Base-by-base conservation (phyloP, 2,797 vertebrate species). In the Buceros bicornis region DNA sequence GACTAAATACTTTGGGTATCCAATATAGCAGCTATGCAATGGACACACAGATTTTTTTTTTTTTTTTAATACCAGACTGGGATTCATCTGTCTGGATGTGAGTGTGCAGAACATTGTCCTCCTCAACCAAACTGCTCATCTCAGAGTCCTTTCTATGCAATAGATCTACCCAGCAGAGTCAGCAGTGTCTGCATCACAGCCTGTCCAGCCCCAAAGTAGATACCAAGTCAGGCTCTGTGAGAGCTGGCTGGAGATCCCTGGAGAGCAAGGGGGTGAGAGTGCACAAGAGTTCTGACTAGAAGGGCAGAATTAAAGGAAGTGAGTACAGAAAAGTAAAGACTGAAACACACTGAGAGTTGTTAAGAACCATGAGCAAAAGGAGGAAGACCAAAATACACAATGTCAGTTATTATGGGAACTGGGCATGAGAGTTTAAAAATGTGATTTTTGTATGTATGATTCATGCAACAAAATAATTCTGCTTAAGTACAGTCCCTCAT, bases 391-490 rank as follows among this genome's bases (percentile, higher is more conserved):
- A 90, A 93, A 91, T 80, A 85, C 35, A 48, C 2, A 0, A 78
- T 18, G 42, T 6, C 79, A 20, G 70, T 93, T 92, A 78, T 82
- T 93, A 74, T 37, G 17, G 84, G 60, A 82, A 93, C 2, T 47
- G 31, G 48, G 53, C 50, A 84, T 1, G 2, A 37, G 8, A 76
- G 67, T 73, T 90, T 73, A 87, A 76, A 95, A 87, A 61, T 58
- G n/a, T 67, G 48, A 86, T 93, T 88, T 93, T 94, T 70, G 43
- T 62, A 43, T 45, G 42, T n/a, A 54, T 92, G 91, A 95, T 87
- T 95, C 86, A 96, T 58, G 53, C 43, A 89, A 86, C 37, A 74
- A 87, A 93, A 72, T 78, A 85, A 84, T 82, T 94, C 78, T 69
- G 37, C 50, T 88, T 87, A 92, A 93, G 54, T 26, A 58, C 60